Evolutionary conservation across 2,888 invertebrate genomes (phyloP), one percentile per base, ranked within the genome.

Genomic region (Drosophila atripex): DNA sequence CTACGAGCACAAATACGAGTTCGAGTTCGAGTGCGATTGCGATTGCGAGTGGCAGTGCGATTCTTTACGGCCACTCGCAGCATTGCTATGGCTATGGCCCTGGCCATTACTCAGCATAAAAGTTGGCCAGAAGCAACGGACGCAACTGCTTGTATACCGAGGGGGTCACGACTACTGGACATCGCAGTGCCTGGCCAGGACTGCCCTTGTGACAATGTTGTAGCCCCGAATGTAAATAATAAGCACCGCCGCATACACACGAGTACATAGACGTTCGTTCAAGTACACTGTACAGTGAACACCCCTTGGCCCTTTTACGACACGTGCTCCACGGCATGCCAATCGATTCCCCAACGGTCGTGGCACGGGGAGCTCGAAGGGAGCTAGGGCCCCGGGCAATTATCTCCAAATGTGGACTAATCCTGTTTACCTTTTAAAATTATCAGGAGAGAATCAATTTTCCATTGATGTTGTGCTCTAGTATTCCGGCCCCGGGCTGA

Each of bases 381-480:
- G 2, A 5, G 41, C 58, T 21, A 8, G 2, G 21, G 2, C 49
- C 63, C 8, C 21, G 28, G 68, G 63, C 63, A 64, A 64, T 64
- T 64, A 66, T 68, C 63, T 45, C 53, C 38, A 46, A 53, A 39
- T 68, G 38, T 47, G 21, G 45, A 54, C 69, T 73, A 53, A 68
- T 68, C 72, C 55, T 57, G 57, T 56, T 55, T 57, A 63, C 54
- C 73, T 59, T 64, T 64, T 45, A 57, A 61, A 74, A 59, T 71
- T 73, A 71, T 75, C 64, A 75, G 55, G 52, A 58, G 71, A 64
- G 60, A 71, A 75, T 74, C 75, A 74, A 74, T 75, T 75, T 75
- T 60, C 71, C 38, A 71, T 74, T 71, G 60, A 65, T 65, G 71
- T 64, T 65, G 53, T 49, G 39, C 50, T 50, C 50, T 49, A 52